Evolutionary conservation across 2,797 vertebrate species (phyloP).

Genomic region (Rhodeus uyekii): DNA sequence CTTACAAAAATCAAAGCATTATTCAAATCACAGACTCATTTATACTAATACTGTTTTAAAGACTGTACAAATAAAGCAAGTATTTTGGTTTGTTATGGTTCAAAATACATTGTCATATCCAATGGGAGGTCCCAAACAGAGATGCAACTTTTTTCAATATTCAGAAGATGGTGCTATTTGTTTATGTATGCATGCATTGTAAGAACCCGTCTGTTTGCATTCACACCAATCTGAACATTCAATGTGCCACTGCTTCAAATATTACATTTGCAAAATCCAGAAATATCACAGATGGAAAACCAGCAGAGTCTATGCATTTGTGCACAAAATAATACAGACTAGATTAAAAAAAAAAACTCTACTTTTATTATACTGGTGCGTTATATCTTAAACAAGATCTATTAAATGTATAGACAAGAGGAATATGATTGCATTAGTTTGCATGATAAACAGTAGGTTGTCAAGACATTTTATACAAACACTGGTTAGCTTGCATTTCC

Average conservation of each 20-base stretch:
- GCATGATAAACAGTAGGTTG: constrained; percentile 44
- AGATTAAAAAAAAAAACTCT: constrained; percentile 12
- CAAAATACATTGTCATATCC: background rate
- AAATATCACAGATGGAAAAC: background rate
- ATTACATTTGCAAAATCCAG: constrained; percentile 15
- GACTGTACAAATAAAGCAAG: background rate
- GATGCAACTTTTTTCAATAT: constrained; percentile 72
- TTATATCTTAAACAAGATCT: constrained; percentile 6
- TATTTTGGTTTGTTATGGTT: background rate
- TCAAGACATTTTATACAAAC: constrained; percentile 60
- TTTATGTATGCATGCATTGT: constrained; percentile 78
- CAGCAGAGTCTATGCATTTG: constrained; percentile 1
- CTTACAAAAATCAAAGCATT: background rate
- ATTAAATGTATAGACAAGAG: constrained; percentile 50
- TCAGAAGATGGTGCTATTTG: constrained; percentile 80
- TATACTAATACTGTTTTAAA: background rate
- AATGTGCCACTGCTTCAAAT: background rate
- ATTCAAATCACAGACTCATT: background rate
- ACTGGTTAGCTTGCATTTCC: constrained; percentile 58
- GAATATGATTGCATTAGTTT: constrained; percentile 61
- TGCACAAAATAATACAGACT: background rate
- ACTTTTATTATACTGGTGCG: background rate
- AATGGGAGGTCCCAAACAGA: constrained; percentile 60
- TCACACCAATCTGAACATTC: constrained; percentile 50
- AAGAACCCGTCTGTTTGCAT: constrained; percentile 73